These are phyloP conservation scores for Anarhynchus alexandrinus DNA, from an alignment of 2,113 vertebrate species.

Conservation along the genomic window DNA sequence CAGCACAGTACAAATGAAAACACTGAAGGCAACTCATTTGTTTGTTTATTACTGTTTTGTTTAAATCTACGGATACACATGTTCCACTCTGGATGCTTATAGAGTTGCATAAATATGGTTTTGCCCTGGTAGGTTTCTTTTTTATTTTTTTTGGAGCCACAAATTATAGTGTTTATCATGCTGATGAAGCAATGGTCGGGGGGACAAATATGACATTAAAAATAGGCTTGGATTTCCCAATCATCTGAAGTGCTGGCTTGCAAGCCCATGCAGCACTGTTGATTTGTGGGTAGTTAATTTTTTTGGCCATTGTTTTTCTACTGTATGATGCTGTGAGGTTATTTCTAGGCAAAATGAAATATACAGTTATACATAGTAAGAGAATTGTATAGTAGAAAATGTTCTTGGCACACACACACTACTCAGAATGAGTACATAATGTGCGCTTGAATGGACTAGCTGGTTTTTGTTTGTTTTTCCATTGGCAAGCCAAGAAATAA, in stretches of 20 bases:
- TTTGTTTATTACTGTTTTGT: constrained; percentile 10
- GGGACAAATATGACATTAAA: constrained; percentile 71
- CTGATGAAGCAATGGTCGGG: constrained; percentile 40
- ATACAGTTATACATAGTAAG: constrained; percentile 77
- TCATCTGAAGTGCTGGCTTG: constrained; percentile 37
- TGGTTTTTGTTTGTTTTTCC: constrained; percentile 74
- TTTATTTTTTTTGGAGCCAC: not conserved
- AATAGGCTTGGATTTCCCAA: constrained; percentile 73
- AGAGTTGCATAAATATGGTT: not conserved
- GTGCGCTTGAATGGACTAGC: constrained; percentile 55
- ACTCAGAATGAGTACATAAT: constrained; percentile 71
- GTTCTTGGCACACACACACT: constrained; percentile 75
- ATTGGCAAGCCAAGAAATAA: constrained; percentile 64
- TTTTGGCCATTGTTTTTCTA: constrained; percentile 78
- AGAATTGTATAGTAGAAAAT: constrained; percentile 81
- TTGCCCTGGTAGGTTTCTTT: not conserved
- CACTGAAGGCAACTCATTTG: not conserved
- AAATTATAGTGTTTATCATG: constrained; percentile 69
- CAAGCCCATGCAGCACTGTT: constrained; percentile 21
- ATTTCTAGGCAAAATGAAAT: constrained; percentile 71
- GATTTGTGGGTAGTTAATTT: constrained; percentile 71
- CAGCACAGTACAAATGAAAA: not conserved
- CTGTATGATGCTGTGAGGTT: constrained; percentile 65
- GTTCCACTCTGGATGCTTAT: not conserved
- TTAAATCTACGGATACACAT: not conserved